Evolutionary conservation across 2,888 invertebrate genomes (phyloP).

Genomic region (Eupithecia vulgata): DNA sequence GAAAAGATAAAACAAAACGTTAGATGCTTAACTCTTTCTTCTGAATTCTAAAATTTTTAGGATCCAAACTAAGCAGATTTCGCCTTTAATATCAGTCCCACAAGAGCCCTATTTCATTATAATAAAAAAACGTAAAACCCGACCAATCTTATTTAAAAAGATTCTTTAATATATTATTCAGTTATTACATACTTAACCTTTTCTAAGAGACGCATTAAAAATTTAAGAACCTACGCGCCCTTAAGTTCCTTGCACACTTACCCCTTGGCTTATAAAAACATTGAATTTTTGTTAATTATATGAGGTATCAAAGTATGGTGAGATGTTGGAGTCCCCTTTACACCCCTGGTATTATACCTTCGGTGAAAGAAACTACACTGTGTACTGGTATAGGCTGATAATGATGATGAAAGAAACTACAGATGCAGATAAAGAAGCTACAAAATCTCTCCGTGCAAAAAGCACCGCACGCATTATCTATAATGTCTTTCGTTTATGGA

Average conservation of each 20-base stretch:
- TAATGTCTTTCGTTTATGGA: too few species aligned
- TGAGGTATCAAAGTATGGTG: too few species aligned
- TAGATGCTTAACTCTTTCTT: not conserved
- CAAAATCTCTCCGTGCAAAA: too few species aligned
- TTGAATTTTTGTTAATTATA: too few species aligned
- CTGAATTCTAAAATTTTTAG: not conserved
- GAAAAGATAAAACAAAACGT: not conserved
- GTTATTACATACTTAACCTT: slow-evolving; percentile 33
- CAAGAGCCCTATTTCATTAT: slow-evolving; percentile 3
- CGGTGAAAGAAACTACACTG: too few species aligned
- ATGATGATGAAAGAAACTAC: too few species aligned
- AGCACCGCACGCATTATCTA: too few species aligned
- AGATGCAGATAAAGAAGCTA: too few species aligned
- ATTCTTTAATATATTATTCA: slow-evolving; percentile 22
- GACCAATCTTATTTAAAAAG: slow-evolving; percentile 13
- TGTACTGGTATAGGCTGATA: too few species aligned
- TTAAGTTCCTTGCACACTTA: not conserved
- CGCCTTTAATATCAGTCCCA: not conserved
- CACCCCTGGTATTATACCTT: too few species aligned
- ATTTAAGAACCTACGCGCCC: slow-evolving; percentile 24
- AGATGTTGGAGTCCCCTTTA: too few species aligned
- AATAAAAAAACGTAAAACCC: slow-evolving; percentile 6
- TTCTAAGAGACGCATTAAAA: slow-evolving; percentile 32
- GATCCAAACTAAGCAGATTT: not conserved
- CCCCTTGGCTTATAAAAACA: not conserved